These are phyloP conservation scores for Laupala kohalensis DNA, from an alignment of 1,140 invertebrate species.

Conservation along the genomic window DNA sequence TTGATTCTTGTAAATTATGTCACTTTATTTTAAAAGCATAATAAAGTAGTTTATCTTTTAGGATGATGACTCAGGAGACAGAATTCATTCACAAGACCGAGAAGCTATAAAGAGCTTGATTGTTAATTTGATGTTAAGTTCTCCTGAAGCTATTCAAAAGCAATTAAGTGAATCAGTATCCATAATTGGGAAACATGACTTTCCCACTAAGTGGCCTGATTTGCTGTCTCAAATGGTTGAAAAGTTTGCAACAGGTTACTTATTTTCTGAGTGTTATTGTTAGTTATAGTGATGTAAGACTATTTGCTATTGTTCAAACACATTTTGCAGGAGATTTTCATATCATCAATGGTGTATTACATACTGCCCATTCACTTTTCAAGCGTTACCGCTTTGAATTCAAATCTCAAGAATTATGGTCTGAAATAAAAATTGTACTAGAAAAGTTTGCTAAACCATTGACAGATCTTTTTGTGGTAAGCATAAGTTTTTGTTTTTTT, in stretches of 20 bases:
- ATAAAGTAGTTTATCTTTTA: constrained; percentile 26
- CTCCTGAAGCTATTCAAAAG: constrained; percentile 78
- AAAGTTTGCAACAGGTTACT: constrained; percentile 59
- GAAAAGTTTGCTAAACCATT: constrained; percentile 86
- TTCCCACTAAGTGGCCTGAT: constrained; percentile 87
- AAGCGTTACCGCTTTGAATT: constrained; percentile 92
- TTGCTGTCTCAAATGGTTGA: constrained; percentile 83
- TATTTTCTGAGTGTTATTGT: background rate
- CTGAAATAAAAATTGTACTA: constrained; percentile 92
- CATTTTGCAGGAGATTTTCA: constrained; percentile 79
- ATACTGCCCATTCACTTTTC: constrained; percentile 91
- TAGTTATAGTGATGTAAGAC: background rate
- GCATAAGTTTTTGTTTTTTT: constrained; percentile 19
- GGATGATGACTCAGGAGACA: constrained; percentile 66
- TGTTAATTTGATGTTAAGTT: constrained; percentile 83
- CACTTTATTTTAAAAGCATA: background rate
- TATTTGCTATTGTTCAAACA: too few species aligned
- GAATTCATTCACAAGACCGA: constrained; percentile 69
- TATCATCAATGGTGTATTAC: constrained; percentile 86
- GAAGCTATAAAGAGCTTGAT: constrained; percentile 71
- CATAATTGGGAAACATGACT: constrained; percentile 88
- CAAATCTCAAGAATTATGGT: constrained; percentile 87
- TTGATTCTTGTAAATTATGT: background rate
- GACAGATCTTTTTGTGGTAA: constrained; percentile 79
- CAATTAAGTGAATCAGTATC: constrained; percentile 92